Base-by-base conservation (phyloP, 1,140 invertebrate genomes). In the Pinna nobilis region DNA sequence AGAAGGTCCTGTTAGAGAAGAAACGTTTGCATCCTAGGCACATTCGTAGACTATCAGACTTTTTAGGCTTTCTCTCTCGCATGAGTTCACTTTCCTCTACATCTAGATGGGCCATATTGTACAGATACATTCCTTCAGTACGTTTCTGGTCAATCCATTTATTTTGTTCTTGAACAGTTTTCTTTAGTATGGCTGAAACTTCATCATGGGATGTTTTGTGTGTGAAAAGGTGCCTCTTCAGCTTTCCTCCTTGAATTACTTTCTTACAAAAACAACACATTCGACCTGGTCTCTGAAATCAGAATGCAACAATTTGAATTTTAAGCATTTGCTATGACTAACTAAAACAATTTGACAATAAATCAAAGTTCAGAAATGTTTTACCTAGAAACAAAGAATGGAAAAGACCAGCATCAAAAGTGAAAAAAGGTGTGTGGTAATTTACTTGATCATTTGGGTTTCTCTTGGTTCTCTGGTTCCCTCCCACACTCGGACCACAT, bases 11-110 rank as follows among this genome's bases (percentile, higher is more conserved):
- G 51, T 68, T 68, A 20, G 63, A 68, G 28, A 68, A 68, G 47
- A 68, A 74, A 15, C 35, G 39, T 59, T 33, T 74, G n/a, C 71
- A 74, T 30, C 33, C 25, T 18, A 32, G 2, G 37, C 71, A 74
- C 59, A 68, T 68, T 39, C 32, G 47, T 50, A 74, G 37, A 18
- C 63, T 32, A 44, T 74, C 71, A 53, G 11, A 28, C 23, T 39
- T 55, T 57, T 59, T 67, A 25, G 71, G 64, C 47, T 51, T 74
- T 49, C 71, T 61, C 61, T 67, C 37, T 30, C 63, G 59, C 71
- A 74, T 74, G n/a, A 68, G 32, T 53, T 67, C 32, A 30, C 37
- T 41, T 33, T 67, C 63, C 60, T 41, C 59, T 18, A 28, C 39
- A 39, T 66, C 32, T 37, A 67, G 20, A 39, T 61, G 53, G 13